These are phyloP conservation scores for Astropecten irregularis DNA, from an alignment of 53 echinoderm and acorn worm genomes.

Conservation along the genomic window DNA sequence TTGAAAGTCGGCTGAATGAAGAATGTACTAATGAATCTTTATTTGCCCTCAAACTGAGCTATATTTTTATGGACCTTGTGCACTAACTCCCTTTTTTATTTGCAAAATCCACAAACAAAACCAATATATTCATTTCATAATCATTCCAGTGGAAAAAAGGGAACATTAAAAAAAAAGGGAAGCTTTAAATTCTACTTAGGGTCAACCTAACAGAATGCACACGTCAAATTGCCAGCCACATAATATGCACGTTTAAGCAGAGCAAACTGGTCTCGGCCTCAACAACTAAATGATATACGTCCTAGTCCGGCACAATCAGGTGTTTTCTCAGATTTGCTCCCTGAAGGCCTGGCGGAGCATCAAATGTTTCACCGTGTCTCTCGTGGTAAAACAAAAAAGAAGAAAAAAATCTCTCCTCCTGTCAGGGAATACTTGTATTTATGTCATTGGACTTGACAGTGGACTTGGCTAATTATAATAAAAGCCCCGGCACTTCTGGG, in stretches of 20 bases:
- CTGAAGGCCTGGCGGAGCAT: constrained; percentile 12
- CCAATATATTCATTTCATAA: too few species aligned
- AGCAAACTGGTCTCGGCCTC: not conserved
- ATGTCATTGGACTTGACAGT: constrained; percentile 22
- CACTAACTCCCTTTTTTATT: too few species aligned
- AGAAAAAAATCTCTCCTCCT: not conserved
- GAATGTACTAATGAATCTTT: too few species aligned
- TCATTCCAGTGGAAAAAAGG: too few species aligned
- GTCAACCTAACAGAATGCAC: too few species aligned
- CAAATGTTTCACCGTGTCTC: constrained; percentile 38
- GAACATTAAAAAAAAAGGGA: too few species aligned
- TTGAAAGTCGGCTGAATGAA: too few species aligned
- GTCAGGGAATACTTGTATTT: constrained; percentile 6
- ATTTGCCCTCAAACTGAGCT: too few species aligned
- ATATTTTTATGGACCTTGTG: too few species aligned
- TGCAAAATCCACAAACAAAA: too few species aligned
- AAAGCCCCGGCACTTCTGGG: too few species aligned
- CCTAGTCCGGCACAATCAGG: constrained; percentile 7
- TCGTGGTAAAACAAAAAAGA: not conserved
- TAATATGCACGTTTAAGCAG: not conserved
- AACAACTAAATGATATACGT: constrained; percentile 22
- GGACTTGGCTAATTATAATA: constrained; percentile 38
- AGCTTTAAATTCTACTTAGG: too few species aligned
- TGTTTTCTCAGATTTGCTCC: constrained; percentile 18
- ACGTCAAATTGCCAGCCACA: not conserved